Percentiles rank a stretch among this genome's conserved stretches.
Conservation (phyloP, 1,140 invertebrate species). For the Adelges cooleyi region DNA sequence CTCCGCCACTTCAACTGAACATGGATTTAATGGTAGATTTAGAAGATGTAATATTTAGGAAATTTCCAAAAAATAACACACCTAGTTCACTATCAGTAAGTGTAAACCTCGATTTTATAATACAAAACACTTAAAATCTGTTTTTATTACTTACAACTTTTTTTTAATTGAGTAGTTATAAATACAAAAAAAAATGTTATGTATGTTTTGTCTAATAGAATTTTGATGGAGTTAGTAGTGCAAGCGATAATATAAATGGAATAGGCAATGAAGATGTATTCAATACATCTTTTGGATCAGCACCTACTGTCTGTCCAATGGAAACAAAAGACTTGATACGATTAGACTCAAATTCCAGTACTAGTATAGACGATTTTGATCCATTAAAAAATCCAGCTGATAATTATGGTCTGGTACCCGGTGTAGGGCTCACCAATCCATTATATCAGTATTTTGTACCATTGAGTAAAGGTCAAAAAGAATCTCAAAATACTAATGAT, state of each 20-base stretch:
- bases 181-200: too few relatives aligned
- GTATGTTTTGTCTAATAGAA: slow-evolving; percentile 37
- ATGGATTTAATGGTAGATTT: slow-evolving; percentile 56
- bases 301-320: neutral
- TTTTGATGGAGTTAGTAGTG: slow-evolving; percentile 5
- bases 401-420: slow-evolving; percentile 32
- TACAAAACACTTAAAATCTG: too few relatives aligned
- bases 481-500: slow-evolving; percentile 32
- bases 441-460: slow-evolving; percentile 48
- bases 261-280: slow-evolving; percentile 23
- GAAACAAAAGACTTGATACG: slow-evolving; percentile 43
- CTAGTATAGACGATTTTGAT: slow-evolving; percentile 49
- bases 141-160: too few relatives aligned
- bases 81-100: slow-evolving; percentile 41
- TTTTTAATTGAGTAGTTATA: too few relatives aligned
- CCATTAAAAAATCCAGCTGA: slow-evolving; percentile 38
- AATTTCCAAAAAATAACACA: slow-evolving; percentile 35
- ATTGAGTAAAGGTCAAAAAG: slow-evolving; percentile 34
- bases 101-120: too few relatives aligned
- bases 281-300: slow-evolving; percentile 2
- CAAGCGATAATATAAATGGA: neutral
- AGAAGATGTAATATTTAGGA: slow-evolving; percentile 45
- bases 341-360: slow-evolving; percentile 42
- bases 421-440: slow-evolving; percentile 45
- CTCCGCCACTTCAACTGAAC: slow-evolving; percentile 37